Evolutionary conservation across 2,113 vertebrate genomes (phyloP), one percentile per base, ranked within the genome.

Genomic region (Triplophysa siluroides): DNA sequence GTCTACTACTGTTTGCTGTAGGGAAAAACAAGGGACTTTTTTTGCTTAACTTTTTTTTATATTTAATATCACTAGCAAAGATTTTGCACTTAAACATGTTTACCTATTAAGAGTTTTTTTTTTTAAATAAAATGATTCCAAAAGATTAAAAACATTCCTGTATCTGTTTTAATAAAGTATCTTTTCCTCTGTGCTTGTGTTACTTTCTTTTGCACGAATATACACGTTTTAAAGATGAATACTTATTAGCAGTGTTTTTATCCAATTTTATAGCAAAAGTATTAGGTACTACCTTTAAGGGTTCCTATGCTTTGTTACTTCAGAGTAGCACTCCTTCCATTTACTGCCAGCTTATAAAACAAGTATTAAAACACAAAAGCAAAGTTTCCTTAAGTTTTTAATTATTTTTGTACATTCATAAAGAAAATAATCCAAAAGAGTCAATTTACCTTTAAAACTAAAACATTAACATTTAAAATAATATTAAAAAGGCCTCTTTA

Each of bases 51-150:
- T 84, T 81, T 89, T 88, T 90, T 86, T 85, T 78, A 87, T 78
- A 90, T 89, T 88, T 88, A 91, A 88, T 87, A 86, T 89, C 65
- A 86, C 88, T 92, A 92, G 92, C 92, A 92, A 90, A 90, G 87
- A 87, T 91, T 94, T 94, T 94, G 93, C 92, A 94, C 93, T 94
- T 94, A 92, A 92, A 90, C 82, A 89, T 84, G 81, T 87, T 91
- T 90, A 92, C 88, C 88, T 89, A 90, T 81, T 83, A 62, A 91
- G 83, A 83, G 82, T 87, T 88, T 89, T 88, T 86, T 91, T 72
- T 75, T 29, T 29, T 79, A 29, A 82, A 88, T 68, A 86, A 86
- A 80, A 76, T 90, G 83, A 91, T 88, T 87, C 87, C 87, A 89
- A 83, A 90, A 87, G 81, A 67, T 81, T 85, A 65, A 83, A 87